These are phyloP conservation scores for Siphamia tubifer DNA, from an alignment of 2,113 vertebrate genomes.

Conservation along the genomic window DNA sequence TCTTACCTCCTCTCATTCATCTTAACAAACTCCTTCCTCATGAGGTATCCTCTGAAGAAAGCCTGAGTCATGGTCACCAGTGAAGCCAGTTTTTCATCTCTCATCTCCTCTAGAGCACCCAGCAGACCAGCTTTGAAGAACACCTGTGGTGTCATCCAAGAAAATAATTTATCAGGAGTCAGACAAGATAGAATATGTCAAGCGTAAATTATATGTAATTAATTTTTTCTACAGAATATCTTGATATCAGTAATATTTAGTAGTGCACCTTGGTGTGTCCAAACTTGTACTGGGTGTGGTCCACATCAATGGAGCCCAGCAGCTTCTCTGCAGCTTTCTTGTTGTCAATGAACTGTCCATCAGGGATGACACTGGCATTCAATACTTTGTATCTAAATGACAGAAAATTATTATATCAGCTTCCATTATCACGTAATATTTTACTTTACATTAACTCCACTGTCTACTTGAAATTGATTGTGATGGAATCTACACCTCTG, in stretches of 20 bases:
- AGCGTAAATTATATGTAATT: too few species aligned
- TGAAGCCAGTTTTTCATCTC: conserved; percentile 87
- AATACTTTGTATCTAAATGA: conserved; percentile 74
- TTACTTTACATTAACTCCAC: background rate
- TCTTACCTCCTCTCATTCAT: conserved; percentile 74
- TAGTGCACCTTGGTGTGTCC: conserved; percentile 85
- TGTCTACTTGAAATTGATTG: too few species aligned
- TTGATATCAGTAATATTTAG: too few species aligned
- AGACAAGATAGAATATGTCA: background rate
- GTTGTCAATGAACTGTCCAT: conserved; percentile 89
- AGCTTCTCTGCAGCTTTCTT: conserved; percentile 89
- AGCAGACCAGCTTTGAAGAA: conserved; percentile 96
- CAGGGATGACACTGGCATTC: conserved; percentile 85
- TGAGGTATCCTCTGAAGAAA: conserved; percentile 67
- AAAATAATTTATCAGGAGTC: background rate
- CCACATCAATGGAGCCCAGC: conserved; percentile 86
- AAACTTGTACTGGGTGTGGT: conserved; percentile 89
- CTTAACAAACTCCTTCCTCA: conserved; percentile 76
- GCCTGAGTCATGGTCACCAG: conserved; percentile 81
- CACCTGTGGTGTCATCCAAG: conserved; percentile 74
- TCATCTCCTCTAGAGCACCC: conserved; percentile 92
- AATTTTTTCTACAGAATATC: too few species aligned
- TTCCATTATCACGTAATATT: background rate
- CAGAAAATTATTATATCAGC: background rate
- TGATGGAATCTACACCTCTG: conserved; percentile 76